These are phyloP conservation scores for Melieria omissa DNA, from an alignment of 2,888 invertebrate genomes.

Conservation along the genomic window DNA sequence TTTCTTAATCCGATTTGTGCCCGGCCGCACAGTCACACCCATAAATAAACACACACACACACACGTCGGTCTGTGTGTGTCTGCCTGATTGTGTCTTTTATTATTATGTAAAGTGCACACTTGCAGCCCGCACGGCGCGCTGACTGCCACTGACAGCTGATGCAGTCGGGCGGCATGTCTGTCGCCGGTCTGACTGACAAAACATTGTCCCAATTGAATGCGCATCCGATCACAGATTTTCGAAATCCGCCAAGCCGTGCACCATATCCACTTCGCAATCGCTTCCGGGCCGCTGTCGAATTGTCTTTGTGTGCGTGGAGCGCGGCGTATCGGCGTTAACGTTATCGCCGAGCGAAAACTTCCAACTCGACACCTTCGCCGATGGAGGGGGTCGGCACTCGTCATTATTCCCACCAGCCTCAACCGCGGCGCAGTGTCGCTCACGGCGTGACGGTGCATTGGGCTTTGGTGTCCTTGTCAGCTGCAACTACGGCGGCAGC, in stretches of 20 bases:
- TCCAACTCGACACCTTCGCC: constrained; percentile 1
- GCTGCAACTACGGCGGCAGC: constrained; percentile 20
- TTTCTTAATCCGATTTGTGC: constrained; percentile 66
- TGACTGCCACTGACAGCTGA: background rate
- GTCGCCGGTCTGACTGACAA: background rate
- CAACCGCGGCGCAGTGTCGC: background rate
- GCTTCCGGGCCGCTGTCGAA: constrained; percentile 45
- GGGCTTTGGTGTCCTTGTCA: constrained; percentile 11
- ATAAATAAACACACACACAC: constrained; percentile 1
- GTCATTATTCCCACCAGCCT: too few relatives aligned
- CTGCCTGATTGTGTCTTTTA: constrained; percentile 6
- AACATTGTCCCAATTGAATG: constrained; percentile 30
- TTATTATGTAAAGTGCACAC: background rate
- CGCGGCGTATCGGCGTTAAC: constrained; percentile 39
- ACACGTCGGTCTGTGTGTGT: constrained; percentile 1
- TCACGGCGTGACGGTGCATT: constrained; percentile 3
- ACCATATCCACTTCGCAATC: constrained; percentile 49
- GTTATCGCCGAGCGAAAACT: constrained; percentile 28
- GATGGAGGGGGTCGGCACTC: background rate
- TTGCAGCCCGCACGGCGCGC: background rate
- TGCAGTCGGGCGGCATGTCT: background rate
- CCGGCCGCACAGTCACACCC: constrained; percentile 37
- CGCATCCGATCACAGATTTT: background rate
- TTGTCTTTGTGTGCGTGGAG: constrained; percentile 41
- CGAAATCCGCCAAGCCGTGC: constrained; percentile 43